Conservation (phyloP, 2,113 vertebrate genomes). For the Loxodonta africana region DNA sequence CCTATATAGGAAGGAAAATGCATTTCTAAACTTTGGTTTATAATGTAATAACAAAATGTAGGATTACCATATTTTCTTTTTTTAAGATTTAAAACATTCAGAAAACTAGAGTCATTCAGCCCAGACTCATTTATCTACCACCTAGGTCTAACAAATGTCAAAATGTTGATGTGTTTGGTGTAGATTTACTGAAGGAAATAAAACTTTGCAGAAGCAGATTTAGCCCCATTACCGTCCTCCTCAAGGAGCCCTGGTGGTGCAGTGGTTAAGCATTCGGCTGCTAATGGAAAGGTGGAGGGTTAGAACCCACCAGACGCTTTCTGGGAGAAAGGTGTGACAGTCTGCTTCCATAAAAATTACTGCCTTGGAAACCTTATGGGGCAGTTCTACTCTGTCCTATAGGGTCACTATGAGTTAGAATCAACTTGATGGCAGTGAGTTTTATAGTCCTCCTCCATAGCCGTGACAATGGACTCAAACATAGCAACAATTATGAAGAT, state of each 20-base stretch:
- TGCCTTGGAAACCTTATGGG: not conserved
- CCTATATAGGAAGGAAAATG: not conserved
- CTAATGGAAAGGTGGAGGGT: not conserved
- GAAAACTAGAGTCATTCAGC: not conserved
- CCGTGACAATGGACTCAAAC: not conserved
- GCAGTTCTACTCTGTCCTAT: not conserved
- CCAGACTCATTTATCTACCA: not conserved
- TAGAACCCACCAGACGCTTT: not conserved
- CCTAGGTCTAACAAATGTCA: not conserved
- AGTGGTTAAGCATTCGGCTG: not conserved
- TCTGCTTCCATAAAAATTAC: not conserved
- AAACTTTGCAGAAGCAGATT: not conserved
- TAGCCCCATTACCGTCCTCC: not conserved
- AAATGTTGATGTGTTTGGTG: not conserved
- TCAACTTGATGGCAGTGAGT: not conserved
- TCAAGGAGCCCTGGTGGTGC: not conserved
- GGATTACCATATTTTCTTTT: not conserved
- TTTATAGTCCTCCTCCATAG: not conserved
- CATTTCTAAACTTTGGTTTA: slow-evolving; percentile 18
- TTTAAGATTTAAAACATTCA: not conserved
- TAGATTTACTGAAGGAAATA: not conserved
- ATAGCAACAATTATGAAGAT: not conserved
- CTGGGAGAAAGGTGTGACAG: not conserved
- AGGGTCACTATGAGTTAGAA: not conserved
- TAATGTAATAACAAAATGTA: slow-evolving; percentile 32